Percentiles rank a stretch among this genome's conserved stretches.
Conservation (phyloP, 2,888 invertebrate genomes). For the Agriopis aurantiaria region DNA sequence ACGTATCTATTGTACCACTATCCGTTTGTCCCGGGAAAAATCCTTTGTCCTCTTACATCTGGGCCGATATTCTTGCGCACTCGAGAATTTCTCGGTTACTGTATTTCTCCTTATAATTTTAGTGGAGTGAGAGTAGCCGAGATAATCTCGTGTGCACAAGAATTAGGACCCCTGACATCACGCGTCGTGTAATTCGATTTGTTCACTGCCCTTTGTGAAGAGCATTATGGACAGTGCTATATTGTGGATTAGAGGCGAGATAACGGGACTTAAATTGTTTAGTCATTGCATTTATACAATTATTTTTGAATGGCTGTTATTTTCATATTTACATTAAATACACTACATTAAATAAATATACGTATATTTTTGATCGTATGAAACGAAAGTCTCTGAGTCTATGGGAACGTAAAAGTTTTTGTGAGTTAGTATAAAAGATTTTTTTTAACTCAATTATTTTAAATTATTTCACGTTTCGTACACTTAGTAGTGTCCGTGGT, state of each 20-base stretch:
- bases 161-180: slow-evolving; percentile 4
- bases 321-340: too few species aligned
- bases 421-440: too few species aligned
- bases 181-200: slow-evolving; percentile 14
- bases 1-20: slow-evolving; percentile 8
- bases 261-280: not conserved
- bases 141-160: not conserved
- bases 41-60: slow-evolving; percentile 1
- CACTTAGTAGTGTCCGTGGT: too few species aligned
- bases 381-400: too few species aligned
- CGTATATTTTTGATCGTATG: too few species aligned
- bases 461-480: too few species aligned
- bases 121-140: not conserved
- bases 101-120: not conserved
- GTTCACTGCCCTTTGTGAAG: slow-evolving; percentile 5
- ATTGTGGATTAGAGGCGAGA: not conserved
- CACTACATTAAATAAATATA: too few species aligned
- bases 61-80: not conserved
- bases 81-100: slow-evolving; percentile 1
- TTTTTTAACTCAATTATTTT: too few species aligned
- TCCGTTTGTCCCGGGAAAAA: slow-evolving; percentile 4
- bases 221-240: slow-evolving; percentile 1
- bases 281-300: not conserved
- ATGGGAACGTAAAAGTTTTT: too few species aligned
- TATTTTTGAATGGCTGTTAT: not conserved